These are phyloP conservation scores for Euwallacea similis DNA, from an alignment of 1,140 invertebrate genomes.

Conservation along the genomic window DNA sequence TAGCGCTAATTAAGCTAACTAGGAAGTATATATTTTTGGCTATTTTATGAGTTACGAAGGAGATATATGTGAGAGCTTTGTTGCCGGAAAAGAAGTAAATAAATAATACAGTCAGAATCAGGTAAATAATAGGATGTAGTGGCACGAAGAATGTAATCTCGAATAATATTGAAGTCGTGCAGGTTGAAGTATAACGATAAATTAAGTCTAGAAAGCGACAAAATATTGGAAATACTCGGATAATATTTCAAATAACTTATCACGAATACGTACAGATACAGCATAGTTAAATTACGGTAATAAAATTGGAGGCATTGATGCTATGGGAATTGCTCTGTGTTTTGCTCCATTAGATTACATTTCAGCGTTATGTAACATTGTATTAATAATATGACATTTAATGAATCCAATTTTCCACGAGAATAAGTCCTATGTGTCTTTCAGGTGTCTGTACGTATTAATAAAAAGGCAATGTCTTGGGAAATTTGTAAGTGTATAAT, in stretches of 20 bases:
- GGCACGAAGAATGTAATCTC: conserved; percentile 33
- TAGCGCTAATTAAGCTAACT: no score
- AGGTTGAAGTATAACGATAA: conserved; percentile 34
- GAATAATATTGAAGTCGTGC: conserved; percentile 37
- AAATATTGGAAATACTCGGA: conserved; percentile 33
- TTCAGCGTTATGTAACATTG: not conserved
- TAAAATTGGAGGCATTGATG: conserved; percentile 13
- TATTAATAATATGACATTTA: no score
- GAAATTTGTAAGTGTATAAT: no score
- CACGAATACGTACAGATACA: conserved; percentile 25
- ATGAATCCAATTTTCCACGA: no score
- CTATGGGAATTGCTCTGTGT: not conserved
- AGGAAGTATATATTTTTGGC: no score
- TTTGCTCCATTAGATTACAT: not conserved
- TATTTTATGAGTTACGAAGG: no score
- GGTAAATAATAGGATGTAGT: conserved; percentile 15
- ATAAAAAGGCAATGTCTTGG: no score
- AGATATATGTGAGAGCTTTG: not conserved
- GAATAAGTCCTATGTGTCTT: no score
- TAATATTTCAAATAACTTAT: conserved; percentile 33
- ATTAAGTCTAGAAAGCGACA: conserved; percentile 36
- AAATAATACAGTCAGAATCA: not conserved
- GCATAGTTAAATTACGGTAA: conserved; percentile 24
- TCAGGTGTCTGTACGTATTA: no score
- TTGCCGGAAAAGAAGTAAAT: not conserved